A percentile compares a stretch with the other conserved stretches of the same genome.
Evolutionary conservation across 2,797 vertebrate genomes (phyloP).

Genomic region (Lithobates sylvaticus): DNA sequence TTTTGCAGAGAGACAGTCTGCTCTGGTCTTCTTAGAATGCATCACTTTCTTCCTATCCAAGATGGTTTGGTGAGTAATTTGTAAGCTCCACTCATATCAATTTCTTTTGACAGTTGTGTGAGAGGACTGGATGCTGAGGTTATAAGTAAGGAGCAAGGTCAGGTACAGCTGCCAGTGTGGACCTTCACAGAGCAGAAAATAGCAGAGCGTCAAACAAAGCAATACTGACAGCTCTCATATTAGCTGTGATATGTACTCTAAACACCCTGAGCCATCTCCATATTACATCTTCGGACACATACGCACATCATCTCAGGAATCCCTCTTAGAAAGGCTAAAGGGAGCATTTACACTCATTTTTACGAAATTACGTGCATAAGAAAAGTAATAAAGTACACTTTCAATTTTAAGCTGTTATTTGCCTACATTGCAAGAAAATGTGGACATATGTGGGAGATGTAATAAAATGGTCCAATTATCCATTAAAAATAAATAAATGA

Average conservation of each 20-base stretch:
- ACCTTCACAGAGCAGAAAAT: neutral
- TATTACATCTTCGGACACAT: neutral
- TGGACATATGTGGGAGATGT: neutral
- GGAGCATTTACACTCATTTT: neutral
- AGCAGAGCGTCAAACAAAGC: accelerated
- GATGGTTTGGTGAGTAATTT: neutral
- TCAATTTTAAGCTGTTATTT: neutral
- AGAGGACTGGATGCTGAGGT: constrained; percentile 24
- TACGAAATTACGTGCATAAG: neutral
- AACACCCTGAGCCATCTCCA: constrained; percentile 11
- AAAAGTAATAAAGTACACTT: neutral
- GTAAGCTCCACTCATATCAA: constrained; percentile 16
- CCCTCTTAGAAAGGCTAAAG: neutral
- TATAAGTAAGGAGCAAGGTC: constrained; percentile 22
- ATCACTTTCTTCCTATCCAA: neutral
- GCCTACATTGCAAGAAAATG: neutral
- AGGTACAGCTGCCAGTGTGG: constrained; percentile 9
- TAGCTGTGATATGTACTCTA: neutral
- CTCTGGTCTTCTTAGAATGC: constrained; percentile 1
- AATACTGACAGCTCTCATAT: neutral
- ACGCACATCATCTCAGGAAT: neutral
- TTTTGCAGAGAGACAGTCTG: neutral
- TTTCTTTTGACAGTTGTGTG: constrained; percentile 21
- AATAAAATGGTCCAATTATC: neutral
- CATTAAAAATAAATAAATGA: too few relatives aligned